Conservation (phyloP, 2,797 vertebrate genomes). For the Prunella strophiata region DNA sequence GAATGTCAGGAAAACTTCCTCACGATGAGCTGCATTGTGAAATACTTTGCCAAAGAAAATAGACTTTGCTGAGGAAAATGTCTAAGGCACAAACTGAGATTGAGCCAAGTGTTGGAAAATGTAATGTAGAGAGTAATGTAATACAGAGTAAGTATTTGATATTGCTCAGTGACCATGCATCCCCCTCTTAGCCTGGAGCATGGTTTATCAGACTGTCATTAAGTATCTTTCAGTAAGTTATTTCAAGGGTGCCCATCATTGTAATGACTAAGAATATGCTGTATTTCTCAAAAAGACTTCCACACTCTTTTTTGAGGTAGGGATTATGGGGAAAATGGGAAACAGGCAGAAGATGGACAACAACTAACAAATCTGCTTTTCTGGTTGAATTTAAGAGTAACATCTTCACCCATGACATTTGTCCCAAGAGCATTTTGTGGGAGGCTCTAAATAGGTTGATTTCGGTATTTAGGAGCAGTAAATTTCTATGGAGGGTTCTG, state of each 20-base stretch:
- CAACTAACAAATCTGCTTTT: neutral
- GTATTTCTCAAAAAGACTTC: neutral
- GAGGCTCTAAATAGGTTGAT: neutral
- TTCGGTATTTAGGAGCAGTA: neutral
- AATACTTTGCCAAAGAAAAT: slow-evolving; percentile 26
- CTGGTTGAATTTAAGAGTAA: neutral
- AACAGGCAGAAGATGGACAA: neutral
- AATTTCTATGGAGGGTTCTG: neutral
- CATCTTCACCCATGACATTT: neutral
- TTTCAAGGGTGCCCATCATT: neutral
- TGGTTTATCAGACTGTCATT: neutral
- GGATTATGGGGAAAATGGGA: neutral
- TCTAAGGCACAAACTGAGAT: neutral
- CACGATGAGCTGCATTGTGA: neutral
- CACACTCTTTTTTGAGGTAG: neutral
- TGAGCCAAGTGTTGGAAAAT: neutral
- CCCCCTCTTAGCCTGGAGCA: neutral
- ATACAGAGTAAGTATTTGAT: neutral
- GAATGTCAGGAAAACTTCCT: slow-evolving; percentile 26
- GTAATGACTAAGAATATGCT: neutral
- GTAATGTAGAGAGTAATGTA: neutral
- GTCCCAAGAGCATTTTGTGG: neutral
- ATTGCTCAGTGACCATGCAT: neutral
- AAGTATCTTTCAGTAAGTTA: neutral
- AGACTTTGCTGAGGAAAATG: neutral